A percentile compares a stretch with the other conserved stretches of the same genome.
Conservation (phyloP, 2,113 vertebrate genomes). For the cattle (Bos taurus) region ARS-UCD2.0 NC_037332.1:83936501-83937000, state of each 20-base stretch:
- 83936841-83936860: neutral
- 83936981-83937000: constrained; percentile 26
- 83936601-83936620: neutral
- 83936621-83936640: neutral
- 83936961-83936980: constrained; percentile 37
- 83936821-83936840: neutral
- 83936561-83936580: neutral
- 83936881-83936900: neutral
- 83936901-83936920: neutral
- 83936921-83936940: neutral
- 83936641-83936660: neutral
- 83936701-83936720: neutral
- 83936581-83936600: neutral
- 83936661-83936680: neutral
- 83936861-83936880: neutral
- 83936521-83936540: neutral
- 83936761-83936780: neutral
- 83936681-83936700: neutral
- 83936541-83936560: neutral
- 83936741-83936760: neutral
- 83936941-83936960: neutral
- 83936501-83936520: neutral
- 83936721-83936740: neutral
- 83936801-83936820: neutral
- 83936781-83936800: neutral